These are phyloP conservation scores for Aproaerema taeniolella DNA, from an alignment of 2,888 invertebrate species.

Conservation along the genomic window DNA sequence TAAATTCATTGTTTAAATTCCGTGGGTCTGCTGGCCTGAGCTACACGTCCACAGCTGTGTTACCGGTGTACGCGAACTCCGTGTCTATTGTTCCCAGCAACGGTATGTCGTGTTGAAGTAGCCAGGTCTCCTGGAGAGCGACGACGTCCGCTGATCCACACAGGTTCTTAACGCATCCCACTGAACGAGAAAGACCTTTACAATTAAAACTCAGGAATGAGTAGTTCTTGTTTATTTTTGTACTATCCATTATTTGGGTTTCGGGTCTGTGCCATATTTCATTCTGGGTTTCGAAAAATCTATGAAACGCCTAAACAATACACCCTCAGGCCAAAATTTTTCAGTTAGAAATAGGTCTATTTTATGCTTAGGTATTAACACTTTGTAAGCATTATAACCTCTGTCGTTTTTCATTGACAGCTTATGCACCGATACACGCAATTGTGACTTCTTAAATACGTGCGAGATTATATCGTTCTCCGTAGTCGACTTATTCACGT, in stretches of 20 bases:
- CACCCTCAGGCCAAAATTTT: conserved; percentile 13
- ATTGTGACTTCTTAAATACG: not conserved
- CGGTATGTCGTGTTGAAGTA: conserved; percentile 1
- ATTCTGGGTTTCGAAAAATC: not conserved
- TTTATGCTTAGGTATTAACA: conserved; percentile 9
- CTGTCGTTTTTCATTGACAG: not conserved
- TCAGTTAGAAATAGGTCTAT: conserved; percentile 7
- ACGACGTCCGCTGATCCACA: conserved; percentile 4
- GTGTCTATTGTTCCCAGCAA: conserved; percentile 4
- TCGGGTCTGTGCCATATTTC: not conserved
- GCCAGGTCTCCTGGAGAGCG: conserved; percentile 4
- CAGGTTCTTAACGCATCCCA: conserved; percentile 2
- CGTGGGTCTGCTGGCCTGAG: too few relatives aligned
- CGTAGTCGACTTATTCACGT: not conserved
- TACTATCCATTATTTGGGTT: conserved; percentile 1
- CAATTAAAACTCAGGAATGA: conserved; percentile 13
- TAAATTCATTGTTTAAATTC: too few relatives aligned
- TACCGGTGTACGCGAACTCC: conserved; percentile 10
- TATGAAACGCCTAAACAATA: conserved; percentile 14
- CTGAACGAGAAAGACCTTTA: conserved; percentile 9
- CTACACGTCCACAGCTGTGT: conserved; percentile 8
- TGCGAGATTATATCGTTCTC: not conserved
- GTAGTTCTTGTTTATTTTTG: not conserved
- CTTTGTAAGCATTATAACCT: conserved; percentile 13
- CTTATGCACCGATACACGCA: not conserved